These are phyloP conservation scores for Drosophila nigromelanica DNA, from an alignment of 1,140 invertebrate genomes.

Conservation along the genomic window DNA sequence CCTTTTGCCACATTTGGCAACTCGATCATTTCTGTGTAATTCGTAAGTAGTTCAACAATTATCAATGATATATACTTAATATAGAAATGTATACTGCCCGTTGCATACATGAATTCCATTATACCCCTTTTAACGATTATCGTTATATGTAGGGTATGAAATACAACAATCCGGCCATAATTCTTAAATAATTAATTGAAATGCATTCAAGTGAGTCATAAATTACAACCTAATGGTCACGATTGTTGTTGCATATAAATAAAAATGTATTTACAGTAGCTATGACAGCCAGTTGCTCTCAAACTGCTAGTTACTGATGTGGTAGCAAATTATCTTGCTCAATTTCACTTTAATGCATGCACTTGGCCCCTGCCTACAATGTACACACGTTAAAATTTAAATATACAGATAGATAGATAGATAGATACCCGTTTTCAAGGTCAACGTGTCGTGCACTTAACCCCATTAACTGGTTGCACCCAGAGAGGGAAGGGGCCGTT, in stretches of 20 bases:
- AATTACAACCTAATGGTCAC: not conserved
- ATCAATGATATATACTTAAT: too few relatives aligned
- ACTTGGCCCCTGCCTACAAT: constrained; percentile 19
- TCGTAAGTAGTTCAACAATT: too few relatives aligned
- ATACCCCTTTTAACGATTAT: too few relatives aligned
- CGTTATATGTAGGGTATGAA: too few relatives aligned
- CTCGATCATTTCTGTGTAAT: too few relatives aligned
- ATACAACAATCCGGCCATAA: not conserved
- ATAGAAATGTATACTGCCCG: too few relatives aligned
- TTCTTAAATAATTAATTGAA: constrained; percentile 3
- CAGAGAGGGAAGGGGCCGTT: constrained; percentile 7
- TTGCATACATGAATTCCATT: too few relatives aligned
- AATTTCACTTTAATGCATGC: constrained; percentile 44
- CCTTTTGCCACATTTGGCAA: too few relatives aligned
- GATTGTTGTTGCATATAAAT: not conserved
- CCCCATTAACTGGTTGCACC: constrained; percentile 45
- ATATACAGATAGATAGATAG: constrained; percentile 5
- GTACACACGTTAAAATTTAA: constrained; percentile 5
- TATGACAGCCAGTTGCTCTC: not conserved
- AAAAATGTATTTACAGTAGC: not conserved
- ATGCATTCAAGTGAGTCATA: not conserved
- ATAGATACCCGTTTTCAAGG: constrained; percentile 41
- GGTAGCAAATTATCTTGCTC: constrained; percentile 30
- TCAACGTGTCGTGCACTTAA: constrained; percentile 52
- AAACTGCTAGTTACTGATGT: constrained; percentile 11